Evolutionary conservation across 1,140 invertebrate species (phyloP), one percentile per base, ranked within the genome.

Genomic region (Zaprionus ornatus): DNA sequence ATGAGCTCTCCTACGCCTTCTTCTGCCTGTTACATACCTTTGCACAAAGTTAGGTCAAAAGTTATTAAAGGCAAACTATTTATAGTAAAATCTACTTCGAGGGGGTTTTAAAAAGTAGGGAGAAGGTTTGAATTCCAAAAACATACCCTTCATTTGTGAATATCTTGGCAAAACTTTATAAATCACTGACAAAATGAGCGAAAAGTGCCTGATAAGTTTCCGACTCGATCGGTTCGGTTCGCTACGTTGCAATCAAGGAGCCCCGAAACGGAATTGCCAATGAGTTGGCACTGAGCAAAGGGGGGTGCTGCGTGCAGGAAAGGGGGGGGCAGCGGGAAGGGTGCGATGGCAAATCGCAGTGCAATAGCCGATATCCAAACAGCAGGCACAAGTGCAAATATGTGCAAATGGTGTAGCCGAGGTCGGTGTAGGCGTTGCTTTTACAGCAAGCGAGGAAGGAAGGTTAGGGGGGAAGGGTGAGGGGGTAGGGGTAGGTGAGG

Each of bases 351-450:
- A 62, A 67, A 54, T 55, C 64, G 32, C 56, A 74, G 37, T 54
- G 60, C 67, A 71, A 71, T 75, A 57, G 25, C 59, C 66, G 63
- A 59, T 69, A 73, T 13, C 45, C 37, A 74, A 74, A 37, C 64
- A 61, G 23, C 12, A 35, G 21, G 64, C 77, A 79, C 71, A 69
- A 82, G 75, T 77, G 75, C 73, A 79, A 82, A 74, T 87, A 87
- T 87, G 76, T 80, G 71, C 64, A 81, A 68, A 69, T 57, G 57
- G 65, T 74, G 54, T 72, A 56, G 52, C 45, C 69, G 62, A 57
- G 62, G 69, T 57, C 52, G 65, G 32, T 42, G 63, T 65, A 54
- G 62, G 62, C 50, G 37, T 63, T 17, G 52, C 29, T 5, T 32
- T 45, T 19, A 13, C 2, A 23, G 4, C 37, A 23, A 25, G 21